Evolutionary conservation across 2,113 vertebrate genomes (phyloP).

Genomic region (Guaruba guarouba): DNA sequence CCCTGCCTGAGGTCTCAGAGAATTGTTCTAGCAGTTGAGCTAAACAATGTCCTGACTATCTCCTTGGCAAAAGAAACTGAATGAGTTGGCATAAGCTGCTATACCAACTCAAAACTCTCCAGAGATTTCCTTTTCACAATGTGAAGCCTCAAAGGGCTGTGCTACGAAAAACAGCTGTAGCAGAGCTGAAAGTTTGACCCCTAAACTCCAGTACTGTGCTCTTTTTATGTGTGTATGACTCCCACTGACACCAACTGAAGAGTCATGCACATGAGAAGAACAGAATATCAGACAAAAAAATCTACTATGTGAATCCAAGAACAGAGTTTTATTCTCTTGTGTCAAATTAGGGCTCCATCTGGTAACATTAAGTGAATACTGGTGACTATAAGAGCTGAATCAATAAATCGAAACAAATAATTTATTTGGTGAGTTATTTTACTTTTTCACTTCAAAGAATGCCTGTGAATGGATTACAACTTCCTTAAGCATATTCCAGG

Average conservation of each 20-base stretch:
- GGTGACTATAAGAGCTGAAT: conserved; percentile 33
- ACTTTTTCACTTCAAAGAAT: conserved; percentile 50
- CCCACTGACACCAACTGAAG: conserved; percentile 54
- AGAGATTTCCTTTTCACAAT: conserved; percentile 21
- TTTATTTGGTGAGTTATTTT: conserved; percentile 36
- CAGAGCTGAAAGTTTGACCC: conserved; percentile 42
- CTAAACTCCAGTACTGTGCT: conserved; percentile 13
- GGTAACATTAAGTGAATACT: conserved; percentile 43
- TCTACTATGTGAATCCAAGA: conserved; percentile 32
- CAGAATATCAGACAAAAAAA: conserved; percentile 44
- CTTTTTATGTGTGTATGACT: conserved; percentile 33
- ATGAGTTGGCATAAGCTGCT: conserved; percentile 29
- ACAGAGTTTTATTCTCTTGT: conserved; percentile 17
- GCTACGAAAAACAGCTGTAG: conserved; percentile 43
- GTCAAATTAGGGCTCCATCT: conserved; percentile 47
- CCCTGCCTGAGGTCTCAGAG: conserved; percentile 19
- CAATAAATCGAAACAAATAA: conserved; percentile 47
- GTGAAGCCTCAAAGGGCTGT: conserved; percentile 43
- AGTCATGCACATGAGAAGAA: conserved; percentile 35
- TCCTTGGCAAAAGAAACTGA: conserved; percentile 21
- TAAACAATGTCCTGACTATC: conserved; percentile 46
- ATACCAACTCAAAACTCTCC: conserved; percentile 15
- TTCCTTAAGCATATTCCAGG: conserved; percentile 22
- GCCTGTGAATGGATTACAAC: neutral
- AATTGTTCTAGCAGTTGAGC: conserved; percentile 34